A percentile compares a stretch with the other conserved stretches of the same genome.
Evolutionary conservation across 2,113 vertebrate species (phyloP).

Genomic region (Pelmatolapia mariae): DNA sequence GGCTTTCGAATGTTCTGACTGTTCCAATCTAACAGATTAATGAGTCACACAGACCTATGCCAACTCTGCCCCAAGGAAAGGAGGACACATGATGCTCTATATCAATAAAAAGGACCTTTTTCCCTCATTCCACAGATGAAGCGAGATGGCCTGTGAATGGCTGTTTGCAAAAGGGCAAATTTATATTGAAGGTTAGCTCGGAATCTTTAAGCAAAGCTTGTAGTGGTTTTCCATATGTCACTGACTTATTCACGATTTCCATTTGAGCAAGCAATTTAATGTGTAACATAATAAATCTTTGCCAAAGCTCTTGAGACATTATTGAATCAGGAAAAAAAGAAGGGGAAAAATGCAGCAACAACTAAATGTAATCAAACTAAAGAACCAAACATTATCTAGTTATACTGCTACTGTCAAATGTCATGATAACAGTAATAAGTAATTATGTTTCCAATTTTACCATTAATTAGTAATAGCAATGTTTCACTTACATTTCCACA

Average conservation of each 20-base stretch:
- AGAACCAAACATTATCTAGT: neutral
- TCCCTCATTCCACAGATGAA: slow-evolving; percentile 24
- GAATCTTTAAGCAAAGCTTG: slow-evolving; percentile 10
- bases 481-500: neutral
- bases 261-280: slow-evolving; percentile 5
- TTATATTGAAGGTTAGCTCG: slow-evolving; percentile 17
- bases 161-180: slow-evolving; percentile 31
- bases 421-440: neutral
- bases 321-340: neutral
- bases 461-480: neutral
- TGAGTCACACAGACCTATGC: slow-evolving; percentile 51
- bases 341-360: neutral
- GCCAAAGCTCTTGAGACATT: neutral
- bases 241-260: slow-evolving; percentile 1
- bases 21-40: slow-evolving; percentile 72
- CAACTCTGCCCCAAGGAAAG: slow-evolving; percentile 51
- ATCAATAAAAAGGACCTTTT: slow-evolving; percentile 53
- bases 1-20: slow-evolving; percentile 59
- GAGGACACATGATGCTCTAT: slow-evolving; percentile 41
- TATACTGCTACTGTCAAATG: neutral
- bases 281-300: slow-evolving; percentile 1
- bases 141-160: slow-evolving; percentile 13
- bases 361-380: neutral
- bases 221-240: slow-evolving; percentile 9
- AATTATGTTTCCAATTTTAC: neutral